Base-by-base conservation (phyloP, 2,888 invertebrate genomes). In the Schrankia costaestrigalis region DNA sequence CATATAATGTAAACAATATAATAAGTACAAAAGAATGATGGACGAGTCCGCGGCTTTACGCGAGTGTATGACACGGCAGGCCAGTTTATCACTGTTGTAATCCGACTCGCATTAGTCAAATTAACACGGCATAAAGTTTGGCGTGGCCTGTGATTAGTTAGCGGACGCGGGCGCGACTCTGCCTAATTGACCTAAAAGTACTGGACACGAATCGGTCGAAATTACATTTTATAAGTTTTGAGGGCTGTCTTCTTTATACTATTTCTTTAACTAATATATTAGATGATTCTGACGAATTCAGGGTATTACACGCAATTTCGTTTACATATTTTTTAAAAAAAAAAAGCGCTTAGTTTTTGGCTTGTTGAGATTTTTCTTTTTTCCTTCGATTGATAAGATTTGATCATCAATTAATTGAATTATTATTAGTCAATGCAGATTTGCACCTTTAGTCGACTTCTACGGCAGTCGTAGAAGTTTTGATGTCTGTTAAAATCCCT, bases 141-240 rank as follows among this genome's bases (percentile, higher is more conserved):
- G 78, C 78, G 80, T 73, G 82, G 68, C 79, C 78, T 55, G 82
- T 86, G 86, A 85, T 84, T 85, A 85, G 82, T 71, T 61, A 69
- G 49, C 56, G 59, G 61, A 62, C 58, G 56, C 61, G 24, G 23
- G 81, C 71, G 83, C 79, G 84, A 77, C 80, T 78, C 75, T 81
- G 84, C 71, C 81, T 87, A 87, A 87, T 87, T 87, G 87, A 87
- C 87, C 87, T 86, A 86, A 86, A 86, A 86, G 82, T 85, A 82
- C 74, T 81, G 70, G 78, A 71, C 84, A 85, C 85, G 86, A 86
- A 86, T 87, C 86, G 82, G 75, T 85, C 83, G 72, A 71, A 77
- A 80, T 75, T 73, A 72, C 71, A 63, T 61, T 71, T 75, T 75
- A 78, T 71, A 71, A 72, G 54, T 55, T 47, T 41, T 46, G 29